Percentiles rank a stretch among this genome's conserved stretches.
phyloP scores from a whole-genome alignment of 2,888 invertebrate species.

The Andrena hattorfiana region DNA sequence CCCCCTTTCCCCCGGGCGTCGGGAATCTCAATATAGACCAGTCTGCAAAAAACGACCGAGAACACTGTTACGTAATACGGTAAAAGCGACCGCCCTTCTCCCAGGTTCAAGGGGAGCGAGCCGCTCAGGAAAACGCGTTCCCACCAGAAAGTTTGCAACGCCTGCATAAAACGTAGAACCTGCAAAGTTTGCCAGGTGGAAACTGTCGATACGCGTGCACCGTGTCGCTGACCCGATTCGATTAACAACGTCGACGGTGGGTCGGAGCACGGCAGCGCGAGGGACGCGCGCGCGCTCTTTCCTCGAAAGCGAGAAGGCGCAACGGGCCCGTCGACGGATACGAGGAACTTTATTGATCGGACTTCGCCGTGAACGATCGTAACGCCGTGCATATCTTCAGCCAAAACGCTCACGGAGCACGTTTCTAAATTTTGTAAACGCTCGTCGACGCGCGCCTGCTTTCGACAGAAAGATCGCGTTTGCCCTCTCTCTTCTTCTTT shows the following conservation, averaged over 20 bases:
- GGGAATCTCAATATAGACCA: constrained; percentile 50
- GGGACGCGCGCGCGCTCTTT: constrained; percentile 39
- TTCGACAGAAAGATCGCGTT: constrained; percentile 46
- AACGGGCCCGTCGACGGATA: constrained; percentile 9
- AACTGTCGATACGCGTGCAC: constrained; percentile 30
- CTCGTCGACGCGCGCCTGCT: constrained; percentile 49
- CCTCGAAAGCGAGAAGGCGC: constrained; percentile 25
- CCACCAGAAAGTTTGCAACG: constrained; percentile 73
- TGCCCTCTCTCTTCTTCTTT: neutral
- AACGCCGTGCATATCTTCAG: neutral
- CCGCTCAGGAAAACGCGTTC: constrained; percentile 49
- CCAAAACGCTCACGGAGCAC: constrained; percentile 8
- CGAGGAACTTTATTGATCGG: constrained; percentile 51
- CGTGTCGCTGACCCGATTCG: constrained; percentile 30
- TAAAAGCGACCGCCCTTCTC: constrained; percentile 29
- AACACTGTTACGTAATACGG: constrained; percentile 31
- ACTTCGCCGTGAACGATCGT: constrained; percentile 42
- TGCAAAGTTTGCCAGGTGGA: constrained; percentile 71
- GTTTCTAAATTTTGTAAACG: constrained; percentile 29
- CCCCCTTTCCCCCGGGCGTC: constrained; percentile 13
- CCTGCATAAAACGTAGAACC: constrained; percentile 79
- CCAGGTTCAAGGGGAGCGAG: neutral
- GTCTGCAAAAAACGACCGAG: constrained; percentile 49
- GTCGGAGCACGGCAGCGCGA: constrained; percentile 9
- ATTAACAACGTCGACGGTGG: constrained; percentile 6